Evolutionary conservation across 2,888 invertebrate genomes (phyloP).

Genomic region (Melipona beecheii): DNA sequence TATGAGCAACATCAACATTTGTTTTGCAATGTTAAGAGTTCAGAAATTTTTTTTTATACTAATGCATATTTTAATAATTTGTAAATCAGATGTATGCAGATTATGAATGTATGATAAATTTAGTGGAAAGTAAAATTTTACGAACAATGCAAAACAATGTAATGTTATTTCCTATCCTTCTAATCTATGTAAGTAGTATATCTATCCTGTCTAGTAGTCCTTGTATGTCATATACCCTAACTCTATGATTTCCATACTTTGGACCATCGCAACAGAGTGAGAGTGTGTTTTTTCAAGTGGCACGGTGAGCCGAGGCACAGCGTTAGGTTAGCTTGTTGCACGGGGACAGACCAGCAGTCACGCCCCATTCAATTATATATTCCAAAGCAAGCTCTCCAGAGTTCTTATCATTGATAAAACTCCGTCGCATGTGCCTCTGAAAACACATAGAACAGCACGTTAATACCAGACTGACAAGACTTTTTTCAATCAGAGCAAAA

Average conservation of each 20-base stretch:
- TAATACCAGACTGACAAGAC: conserved; percentile 84
- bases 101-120: neutral
- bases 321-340: conserved; percentile 81
- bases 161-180: conserved; percentile 71
- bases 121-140: conserved; percentile 55
- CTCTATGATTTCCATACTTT: conserved; percentile 82
- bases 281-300: conserved; percentile 83
- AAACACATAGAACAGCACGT: conserved; percentile 84
- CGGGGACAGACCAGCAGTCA: conserved; percentile 82
- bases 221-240: conserved; percentile 76
- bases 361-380: conserved; percentile 80
- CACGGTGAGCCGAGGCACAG: conserved; percentile 83
- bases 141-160: conserved; percentile 75
- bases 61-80: conserved; percentile 1
- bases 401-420: conserved; percentile 83
- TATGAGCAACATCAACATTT: conserved; percentile 62
- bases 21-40: conserved; percentile 64
- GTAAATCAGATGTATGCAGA: neutral
- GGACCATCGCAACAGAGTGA: conserved; percentile 83
- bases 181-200: conserved; percentile 65
- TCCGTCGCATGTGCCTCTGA: conserved; percentile 84
- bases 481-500: conserved; percentile 72
- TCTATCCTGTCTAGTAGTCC: conserved; percentile 66
- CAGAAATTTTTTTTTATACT: conserved; percentile 10
- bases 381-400: conserved; percentile 83